phyloP scores from a whole-genome alignment of 1,140 invertebrate genomes.

The Trissolcus basalis region DNA sequence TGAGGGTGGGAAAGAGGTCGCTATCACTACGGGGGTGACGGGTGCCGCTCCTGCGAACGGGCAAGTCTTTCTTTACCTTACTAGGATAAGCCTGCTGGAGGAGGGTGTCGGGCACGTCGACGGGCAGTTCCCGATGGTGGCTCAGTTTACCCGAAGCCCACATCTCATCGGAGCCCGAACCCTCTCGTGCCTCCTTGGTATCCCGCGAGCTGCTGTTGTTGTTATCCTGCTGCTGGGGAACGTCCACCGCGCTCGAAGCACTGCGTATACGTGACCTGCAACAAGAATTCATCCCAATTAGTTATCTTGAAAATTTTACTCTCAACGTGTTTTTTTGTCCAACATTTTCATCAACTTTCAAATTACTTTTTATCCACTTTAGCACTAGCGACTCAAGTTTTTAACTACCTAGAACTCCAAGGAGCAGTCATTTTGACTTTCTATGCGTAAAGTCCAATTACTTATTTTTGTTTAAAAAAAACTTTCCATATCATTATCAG shows the following conservation, averaged over 20 bases:
- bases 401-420: too few species aligned
- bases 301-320: too few species aligned
- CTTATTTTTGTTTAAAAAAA: too few species aligned
- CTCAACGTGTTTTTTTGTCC: neutral
- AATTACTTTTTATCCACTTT: too few species aligned
- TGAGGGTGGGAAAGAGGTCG: slow-evolving; percentile 70
- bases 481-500: too few species aligned
- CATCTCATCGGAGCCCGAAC: slow-evolving; percentile 73
- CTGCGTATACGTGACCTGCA: slow-evolving; percentile 72
- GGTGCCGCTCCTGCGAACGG: slow-evolving; percentile 62
- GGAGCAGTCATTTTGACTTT: too few species aligned
- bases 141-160: slow-evolving; percentile 78
- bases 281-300: slow-evolving; percentile 4
- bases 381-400: too few species aligned
- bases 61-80: slow-evolving; percentile 81
- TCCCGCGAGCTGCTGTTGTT: slow-evolving; percentile 70
- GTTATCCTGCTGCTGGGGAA: slow-evolving; percentile 71
- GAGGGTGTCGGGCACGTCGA: slow-evolving; percentile 97
- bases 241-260: slow-evolving; percentile 70
- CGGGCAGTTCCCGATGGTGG: slow-evolving; percentile 96
- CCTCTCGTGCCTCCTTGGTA: slow-evolving; percentile 68
- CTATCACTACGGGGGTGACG: slow-evolving; percentile 71
- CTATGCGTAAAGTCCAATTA: too few species aligned
- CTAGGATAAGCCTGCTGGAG: slow-evolving; percentile 93
- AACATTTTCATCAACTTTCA: too few species aligned